Conservation (phyloP, 2,888 invertebrate species). For the Meliscaeva auricollis region DNA sequence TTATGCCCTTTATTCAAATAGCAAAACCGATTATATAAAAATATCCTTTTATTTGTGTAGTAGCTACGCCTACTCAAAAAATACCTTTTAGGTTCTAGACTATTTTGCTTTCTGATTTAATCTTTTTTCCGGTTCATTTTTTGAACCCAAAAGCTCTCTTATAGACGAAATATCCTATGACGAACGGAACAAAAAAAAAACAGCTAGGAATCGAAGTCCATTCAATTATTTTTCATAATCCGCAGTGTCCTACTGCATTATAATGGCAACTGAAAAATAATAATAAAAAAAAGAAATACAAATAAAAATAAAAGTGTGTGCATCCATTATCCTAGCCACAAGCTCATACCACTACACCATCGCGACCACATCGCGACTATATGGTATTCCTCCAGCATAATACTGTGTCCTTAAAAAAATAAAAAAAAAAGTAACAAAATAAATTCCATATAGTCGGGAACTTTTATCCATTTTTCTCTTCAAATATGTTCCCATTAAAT, state of each 20-base stretch:
- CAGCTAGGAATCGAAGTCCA: slow-evolving; percentile 58
- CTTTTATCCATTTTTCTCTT: slow-evolving; percentile 61
- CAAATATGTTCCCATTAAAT: slow-evolving; percentile 73
- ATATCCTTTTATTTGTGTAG: too few species aligned
- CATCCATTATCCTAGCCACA: slow-evolving; percentile 64
- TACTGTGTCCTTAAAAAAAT: slow-evolving; percentile 21
- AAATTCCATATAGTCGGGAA: slow-evolving; percentile 56
- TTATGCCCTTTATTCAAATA: too few species aligned
- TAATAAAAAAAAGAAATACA: slow-evolving; percentile 16
- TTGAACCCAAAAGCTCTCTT: neutral
- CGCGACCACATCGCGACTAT: slow-evolving; percentile 37
- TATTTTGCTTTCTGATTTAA: too few species aligned
- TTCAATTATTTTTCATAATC: slow-evolving; percentile 73
- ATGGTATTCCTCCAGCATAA: slow-evolving; percentile 29
- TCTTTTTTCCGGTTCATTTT: too few species aligned
- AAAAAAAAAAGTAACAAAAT: slow-evolving; percentile 27
- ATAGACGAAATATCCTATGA: neutral
- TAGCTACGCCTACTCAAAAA: too few species aligned
- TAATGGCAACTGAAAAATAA: slow-evolving; percentile 27
- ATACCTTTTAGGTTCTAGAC: too few species aligned
- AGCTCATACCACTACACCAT: slow-evolving; percentile 22
- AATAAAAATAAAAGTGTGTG: slow-evolving; percentile 36
- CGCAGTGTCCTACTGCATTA: slow-evolving; percentile 70
- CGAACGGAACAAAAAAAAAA: neutral
- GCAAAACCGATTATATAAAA: too few species aligned